phyloP scores from a whole-genome alignment of 2,113 vertebrate species.

The Calonectris borealis region DNA sequence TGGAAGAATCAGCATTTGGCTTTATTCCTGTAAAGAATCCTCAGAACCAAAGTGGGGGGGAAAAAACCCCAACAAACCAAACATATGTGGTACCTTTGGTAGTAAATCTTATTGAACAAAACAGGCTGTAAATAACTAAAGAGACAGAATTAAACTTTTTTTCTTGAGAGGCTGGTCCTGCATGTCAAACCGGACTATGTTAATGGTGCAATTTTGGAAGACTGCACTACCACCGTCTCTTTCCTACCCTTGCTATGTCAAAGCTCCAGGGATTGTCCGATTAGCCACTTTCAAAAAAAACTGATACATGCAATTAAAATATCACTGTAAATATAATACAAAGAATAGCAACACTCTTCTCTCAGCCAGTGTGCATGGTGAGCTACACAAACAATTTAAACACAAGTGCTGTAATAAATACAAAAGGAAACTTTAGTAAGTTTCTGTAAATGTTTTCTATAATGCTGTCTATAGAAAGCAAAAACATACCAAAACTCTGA shows the following conservation, averaged over 20 bases:
- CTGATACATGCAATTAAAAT: not conserved
- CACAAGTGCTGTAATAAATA: not conserved
- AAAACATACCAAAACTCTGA: not conserved
- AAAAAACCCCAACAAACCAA: rapidly evolving
- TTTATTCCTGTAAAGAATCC: not conserved
- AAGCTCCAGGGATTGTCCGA: not conserved
- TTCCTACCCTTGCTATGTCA: not conserved
- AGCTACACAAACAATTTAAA: not conserved
- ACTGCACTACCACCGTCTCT: not conserved
- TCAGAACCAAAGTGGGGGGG: not conserved
- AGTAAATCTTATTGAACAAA: not conserved
- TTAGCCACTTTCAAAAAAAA: not conserved
- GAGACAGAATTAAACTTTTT: not conserved
- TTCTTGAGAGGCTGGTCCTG: not conserved
- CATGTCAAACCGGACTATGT: not conserved
- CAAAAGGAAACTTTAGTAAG: not conserved
- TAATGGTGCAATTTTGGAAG: not conserved
- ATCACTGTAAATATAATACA: not conserved
- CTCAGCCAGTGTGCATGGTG: not conserved
- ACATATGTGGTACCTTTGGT: not conserved
- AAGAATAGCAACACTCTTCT: not conserved
- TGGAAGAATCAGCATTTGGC: not conserved
- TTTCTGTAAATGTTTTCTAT: not conserved
- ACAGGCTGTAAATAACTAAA: not conserved
- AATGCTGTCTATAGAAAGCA: not conserved